Percentiles rank a stretch among this genome's conserved stretches.
Conservation (phyloP, 2,113 vertebrate species). For the Poeciliopsis occidentalis region DNA sequence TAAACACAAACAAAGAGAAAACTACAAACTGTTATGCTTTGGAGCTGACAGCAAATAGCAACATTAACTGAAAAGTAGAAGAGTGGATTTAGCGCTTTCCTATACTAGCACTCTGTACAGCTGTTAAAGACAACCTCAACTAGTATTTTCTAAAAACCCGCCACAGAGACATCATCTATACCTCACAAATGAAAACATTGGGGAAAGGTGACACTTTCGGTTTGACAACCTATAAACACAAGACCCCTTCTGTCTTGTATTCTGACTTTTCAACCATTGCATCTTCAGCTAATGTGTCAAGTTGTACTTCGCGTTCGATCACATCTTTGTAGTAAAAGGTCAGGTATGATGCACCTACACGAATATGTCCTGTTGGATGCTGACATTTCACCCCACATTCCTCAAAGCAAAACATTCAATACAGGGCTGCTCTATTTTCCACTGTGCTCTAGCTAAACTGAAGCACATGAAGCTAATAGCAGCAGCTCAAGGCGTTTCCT, state of each 20-base stretch:
- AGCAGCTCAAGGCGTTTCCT: constrained; percentile 6
- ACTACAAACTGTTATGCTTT: neutral
- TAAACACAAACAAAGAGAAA: neutral
- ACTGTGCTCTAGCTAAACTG: neutral
- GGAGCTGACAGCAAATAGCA: neutral
- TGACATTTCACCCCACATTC: neutral
- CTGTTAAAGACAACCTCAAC: neutral
- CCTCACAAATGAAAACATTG: neutral
- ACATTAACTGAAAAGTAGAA: neutral
- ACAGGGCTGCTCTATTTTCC: no score
- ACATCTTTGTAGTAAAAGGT: neutral
- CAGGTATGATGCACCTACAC: neutral
- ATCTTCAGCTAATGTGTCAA: neutral
- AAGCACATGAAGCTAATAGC: neutral
- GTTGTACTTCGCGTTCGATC: no score
- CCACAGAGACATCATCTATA: neutral
- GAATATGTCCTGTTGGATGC: no score
- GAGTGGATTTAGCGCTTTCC: neutral
- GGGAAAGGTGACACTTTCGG: neutral
- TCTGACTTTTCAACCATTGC: neutral
- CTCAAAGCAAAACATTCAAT: no score
- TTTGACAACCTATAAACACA: neutral
- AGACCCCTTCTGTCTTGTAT: no score
- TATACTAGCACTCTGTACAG: neutral
- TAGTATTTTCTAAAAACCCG: neutral